Evolutionary conservation across 1,140 invertebrate genomes (phyloP).

Genomic region (Drosophila navojoa): DNA sequence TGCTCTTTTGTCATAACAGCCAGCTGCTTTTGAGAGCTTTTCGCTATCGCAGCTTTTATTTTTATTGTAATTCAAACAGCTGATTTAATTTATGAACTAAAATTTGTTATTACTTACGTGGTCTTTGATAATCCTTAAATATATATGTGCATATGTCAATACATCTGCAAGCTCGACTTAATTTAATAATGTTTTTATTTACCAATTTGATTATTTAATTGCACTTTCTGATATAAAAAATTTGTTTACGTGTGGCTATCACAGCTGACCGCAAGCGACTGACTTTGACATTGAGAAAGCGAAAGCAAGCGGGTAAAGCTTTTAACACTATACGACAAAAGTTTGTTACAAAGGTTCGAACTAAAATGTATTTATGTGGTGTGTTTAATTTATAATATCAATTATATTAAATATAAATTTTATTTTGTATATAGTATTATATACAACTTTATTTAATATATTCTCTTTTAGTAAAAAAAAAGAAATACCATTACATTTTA

Average conservation of each 20-base stretch:
- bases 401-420: no score
- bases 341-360: no score
- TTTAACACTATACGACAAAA: not conserved
- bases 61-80: constrained; percentile 39
- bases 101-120: not conserved
- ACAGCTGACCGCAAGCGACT: constrained; percentile 13
- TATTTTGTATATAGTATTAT: no score
- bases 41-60: constrained; percentile 25
- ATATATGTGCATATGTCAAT: no score
- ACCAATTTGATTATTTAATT: not conserved
- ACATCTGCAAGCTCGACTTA: no score
- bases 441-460: no score
- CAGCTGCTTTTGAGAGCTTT: not conserved
- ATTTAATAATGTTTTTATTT: not conserved
- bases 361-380: no score
- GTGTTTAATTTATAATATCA: no score
- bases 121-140: not conserved
- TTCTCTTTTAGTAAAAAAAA: no score
- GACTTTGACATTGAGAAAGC: constrained; percentile 1
- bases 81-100: constrained; percentile 13
- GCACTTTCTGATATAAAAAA: not conserved
- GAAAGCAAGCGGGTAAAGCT: not conserved
- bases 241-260: constrained; percentile 1
- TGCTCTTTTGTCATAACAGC: not conserved
- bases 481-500: no score